Conservation (phyloP, 2,113 vertebrate genomes). For the Xyliphius kryptos region DNA sequence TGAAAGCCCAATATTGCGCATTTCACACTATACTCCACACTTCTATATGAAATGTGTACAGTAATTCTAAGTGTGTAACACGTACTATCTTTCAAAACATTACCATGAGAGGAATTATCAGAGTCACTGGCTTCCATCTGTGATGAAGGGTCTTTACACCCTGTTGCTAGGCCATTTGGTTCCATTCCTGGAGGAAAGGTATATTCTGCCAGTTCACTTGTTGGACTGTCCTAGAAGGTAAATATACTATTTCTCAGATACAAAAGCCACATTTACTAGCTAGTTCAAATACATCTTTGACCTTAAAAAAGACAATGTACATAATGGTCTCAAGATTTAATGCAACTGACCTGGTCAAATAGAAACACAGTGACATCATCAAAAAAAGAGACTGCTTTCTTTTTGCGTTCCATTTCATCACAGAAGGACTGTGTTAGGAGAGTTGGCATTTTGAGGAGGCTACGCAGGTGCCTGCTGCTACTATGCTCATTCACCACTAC, state of each 20-base stretch:
- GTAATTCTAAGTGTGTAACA: too few relatives aligned
- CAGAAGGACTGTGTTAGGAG: constrained; percentile 76
- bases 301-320: too few relatives aligned
- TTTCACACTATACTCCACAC: too few relatives aligned
- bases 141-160: constrained; percentile 38
- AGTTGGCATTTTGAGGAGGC: constrained; percentile 87
- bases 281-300: too few relatives aligned
- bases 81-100: constrained; percentile 66
- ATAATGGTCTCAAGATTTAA: too few relatives aligned
- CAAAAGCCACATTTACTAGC: too few relatives aligned
- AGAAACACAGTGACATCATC: constrained; percentile 97
- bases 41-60: too few relatives aligned
- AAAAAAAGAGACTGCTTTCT: constrained; percentile 93
- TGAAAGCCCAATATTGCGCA: too few relatives aligned
- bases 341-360: constrained; percentile 86
- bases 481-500: constrained; percentile 89
- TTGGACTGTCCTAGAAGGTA: constrained; percentile 82
- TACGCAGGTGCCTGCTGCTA: constrained; percentile 74
- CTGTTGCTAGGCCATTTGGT: too few relatives aligned
- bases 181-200: constrained; percentile 64
- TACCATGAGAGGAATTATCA: constrained; percentile 44
- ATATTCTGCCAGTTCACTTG: constrained; percentile 78
- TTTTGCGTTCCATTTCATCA: constrained; percentile 85
- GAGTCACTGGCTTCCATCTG: constrained; percentile 33
- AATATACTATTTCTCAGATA: constrained; percentile 8